Evolutionary conservation across 2,797 vertebrate species (phyloP).

Genomic region (Myiothlypis coronata): DNA sequence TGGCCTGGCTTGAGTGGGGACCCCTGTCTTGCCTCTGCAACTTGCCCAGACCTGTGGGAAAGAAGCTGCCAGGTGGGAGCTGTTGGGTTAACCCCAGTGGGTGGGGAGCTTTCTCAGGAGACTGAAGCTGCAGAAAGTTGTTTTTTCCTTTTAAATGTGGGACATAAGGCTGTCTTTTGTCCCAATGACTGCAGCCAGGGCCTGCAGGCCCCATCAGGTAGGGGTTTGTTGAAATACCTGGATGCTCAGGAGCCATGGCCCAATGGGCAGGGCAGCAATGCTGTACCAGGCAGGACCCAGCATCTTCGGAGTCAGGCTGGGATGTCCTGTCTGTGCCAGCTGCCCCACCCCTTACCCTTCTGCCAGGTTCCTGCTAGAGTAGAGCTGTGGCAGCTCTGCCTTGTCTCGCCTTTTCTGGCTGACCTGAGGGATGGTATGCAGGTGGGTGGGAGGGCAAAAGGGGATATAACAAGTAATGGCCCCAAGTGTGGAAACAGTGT

Average conservation of each 20-base stretch:
- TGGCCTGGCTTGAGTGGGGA: accelerated
- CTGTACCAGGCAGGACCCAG: not conserved
- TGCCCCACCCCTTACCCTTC: not conserved
- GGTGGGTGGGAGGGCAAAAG: constrained; percentile 31
- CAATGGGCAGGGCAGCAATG: not conserved
- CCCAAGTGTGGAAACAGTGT: constrained; percentile 71
- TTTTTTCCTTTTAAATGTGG: not conserved
- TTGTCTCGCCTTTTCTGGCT: not conserved
- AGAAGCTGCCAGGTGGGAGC: not conserved
- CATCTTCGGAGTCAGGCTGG: not conserved
- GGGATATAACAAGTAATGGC: constrained; percentile 66
- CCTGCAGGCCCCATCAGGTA: not conserved
- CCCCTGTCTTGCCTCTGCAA: not conserved
- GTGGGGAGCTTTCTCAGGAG: not conserved
- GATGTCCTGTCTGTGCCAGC: accelerated
- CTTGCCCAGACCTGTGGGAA: not conserved
- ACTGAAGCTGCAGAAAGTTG: not conserved
- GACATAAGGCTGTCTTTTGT: not conserved
- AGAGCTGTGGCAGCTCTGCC: not conserved
- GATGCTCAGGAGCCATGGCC: not conserved
- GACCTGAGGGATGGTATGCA: not conserved
- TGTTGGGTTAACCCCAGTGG: not conserved
- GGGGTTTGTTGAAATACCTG: not conserved
- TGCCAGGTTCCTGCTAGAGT: not conserved
- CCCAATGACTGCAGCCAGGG: not conserved